phyloP scores from a whole-genome alignment of 2,888 invertebrate genomes.

The Chloroclysta siterata region DNA sequence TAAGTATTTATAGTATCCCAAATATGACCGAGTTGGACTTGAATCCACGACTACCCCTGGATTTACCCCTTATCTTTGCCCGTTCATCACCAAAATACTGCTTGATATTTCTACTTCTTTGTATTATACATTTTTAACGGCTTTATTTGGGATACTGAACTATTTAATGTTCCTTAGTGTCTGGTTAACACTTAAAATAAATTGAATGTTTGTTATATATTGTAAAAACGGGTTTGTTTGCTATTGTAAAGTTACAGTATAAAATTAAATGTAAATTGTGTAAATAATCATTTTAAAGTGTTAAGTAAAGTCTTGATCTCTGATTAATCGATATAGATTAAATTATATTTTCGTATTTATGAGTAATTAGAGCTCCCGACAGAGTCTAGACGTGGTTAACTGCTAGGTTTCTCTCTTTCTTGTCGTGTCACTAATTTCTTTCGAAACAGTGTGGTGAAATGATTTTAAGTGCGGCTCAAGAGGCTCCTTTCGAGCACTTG shows the following conservation, averaged over 20 bases:
- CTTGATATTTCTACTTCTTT: too few species aligned
- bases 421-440: too few species aligned
- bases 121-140: not conserved
- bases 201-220: constrained; percentile 26
- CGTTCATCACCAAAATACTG: too few species aligned
- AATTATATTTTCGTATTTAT: constrained; percentile 80
- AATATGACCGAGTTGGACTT: too few species aligned
- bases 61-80: too few species aligned
- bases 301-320: constrained; percentile 75
- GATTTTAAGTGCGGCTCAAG: too few species aligned
- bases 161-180: not conserved
- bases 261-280: constrained; percentile 36
- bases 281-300: constrained; percentile 40
- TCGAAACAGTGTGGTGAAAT: too few species aligned
- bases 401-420: too few species aligned
- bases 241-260: constrained; percentile 46
- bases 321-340: constrained; percentile 70
- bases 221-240: constrained; percentile 59
- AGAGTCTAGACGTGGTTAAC: constrained; percentile 6
- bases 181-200: not conserved
- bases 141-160: too few species aligned
- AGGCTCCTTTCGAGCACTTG: too few species aligned
- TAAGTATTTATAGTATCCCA: too few species aligned
- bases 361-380: constrained; percentile 32
- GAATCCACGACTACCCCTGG: too few species aligned